These are phyloP conservation scores for Drosophila simulans DNA, from an alignment of 1,140 invertebrate genomes.

Conservation along the genomic window DNA sequence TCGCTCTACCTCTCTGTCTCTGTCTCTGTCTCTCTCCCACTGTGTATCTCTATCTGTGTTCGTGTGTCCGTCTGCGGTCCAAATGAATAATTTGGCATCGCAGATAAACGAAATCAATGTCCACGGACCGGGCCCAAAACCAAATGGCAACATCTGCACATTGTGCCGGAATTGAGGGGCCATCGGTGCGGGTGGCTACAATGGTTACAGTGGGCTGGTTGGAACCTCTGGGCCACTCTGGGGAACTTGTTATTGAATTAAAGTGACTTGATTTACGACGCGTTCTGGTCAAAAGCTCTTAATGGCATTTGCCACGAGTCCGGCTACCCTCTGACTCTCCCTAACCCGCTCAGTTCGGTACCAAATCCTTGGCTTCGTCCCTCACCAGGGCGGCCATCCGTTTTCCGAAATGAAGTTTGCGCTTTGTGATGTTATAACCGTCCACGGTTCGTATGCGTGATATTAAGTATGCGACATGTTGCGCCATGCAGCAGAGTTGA, in stretches of 20 bases:
- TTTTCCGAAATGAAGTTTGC: constrained; percentile 41
- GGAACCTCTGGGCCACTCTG: constrained; percentile 38
- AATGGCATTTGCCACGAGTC: constrained; percentile 47
- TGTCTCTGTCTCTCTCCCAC: not conserved
- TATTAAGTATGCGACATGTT: constrained; percentile 36
- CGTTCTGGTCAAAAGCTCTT: constrained; percentile 53
- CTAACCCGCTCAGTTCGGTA: constrained; percentile 16
- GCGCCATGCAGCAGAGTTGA: not conserved
- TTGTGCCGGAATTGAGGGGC: constrained; percentile 4
- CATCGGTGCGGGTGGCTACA: not conserved
- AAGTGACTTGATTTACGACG: constrained; percentile 52
- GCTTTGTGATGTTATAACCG: constrained; percentile 21
- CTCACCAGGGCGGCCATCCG: constrained; percentile 15
- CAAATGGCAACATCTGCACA: constrained; percentile 50
- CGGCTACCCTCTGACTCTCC: constrained; percentile 5
- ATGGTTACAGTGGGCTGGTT: constrained; percentile 1
- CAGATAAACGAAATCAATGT: constrained; percentile 55
- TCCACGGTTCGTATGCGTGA: constrained; percentile 39
- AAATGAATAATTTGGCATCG: constrained; percentile 55
- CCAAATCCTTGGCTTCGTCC: not conserved
- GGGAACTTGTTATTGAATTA: constrained; percentile 54
- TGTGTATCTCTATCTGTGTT: constrained; percentile 3
- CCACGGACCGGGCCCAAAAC: constrained; percentile 34
- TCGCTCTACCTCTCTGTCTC: not conserved
- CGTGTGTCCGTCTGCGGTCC: constrained; percentile 34